Conservation (phyloP, 2,113 vertebrate genomes). For the Phoenicopterus ruber region DNA sequence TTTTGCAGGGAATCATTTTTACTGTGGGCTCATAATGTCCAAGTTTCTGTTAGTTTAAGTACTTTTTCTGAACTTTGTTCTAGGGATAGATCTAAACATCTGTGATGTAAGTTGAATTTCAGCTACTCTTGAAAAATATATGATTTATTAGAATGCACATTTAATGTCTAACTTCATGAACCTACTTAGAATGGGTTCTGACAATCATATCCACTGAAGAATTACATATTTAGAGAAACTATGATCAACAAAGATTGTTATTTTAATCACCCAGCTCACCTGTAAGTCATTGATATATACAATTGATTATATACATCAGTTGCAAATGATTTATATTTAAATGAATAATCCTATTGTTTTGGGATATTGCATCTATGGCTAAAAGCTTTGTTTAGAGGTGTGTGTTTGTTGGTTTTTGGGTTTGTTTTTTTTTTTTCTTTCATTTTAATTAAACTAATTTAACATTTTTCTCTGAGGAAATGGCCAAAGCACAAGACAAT, state of each 20-base stretch:
- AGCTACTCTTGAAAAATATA: neutral
- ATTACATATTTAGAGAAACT: neutral
- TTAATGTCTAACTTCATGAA: neutral
- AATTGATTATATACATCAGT: neutral
- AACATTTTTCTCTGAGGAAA: neutral
- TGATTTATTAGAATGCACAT: neutral
- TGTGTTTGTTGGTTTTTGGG: neutral
- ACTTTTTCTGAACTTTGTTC: neutral
- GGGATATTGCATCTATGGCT: neutral
- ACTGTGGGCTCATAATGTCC: neutral
- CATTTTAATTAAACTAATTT: neutral
- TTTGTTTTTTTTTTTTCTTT: neutral
- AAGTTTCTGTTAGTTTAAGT: neutral
- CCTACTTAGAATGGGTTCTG: neutral
- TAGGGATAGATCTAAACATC: neutral
- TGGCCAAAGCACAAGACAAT: neutral
- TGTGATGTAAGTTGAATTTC: neutral
- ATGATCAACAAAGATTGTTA: neutral
- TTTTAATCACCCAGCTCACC: neutral
- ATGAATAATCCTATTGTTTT: neutral
- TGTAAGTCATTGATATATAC: neutral
- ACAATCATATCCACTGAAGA: neutral
- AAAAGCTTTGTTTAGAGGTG: neutral
- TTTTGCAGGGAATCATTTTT: neutral
- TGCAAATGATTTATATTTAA: neutral